Base-by-base conservation (phyloP, 2,888 invertebrate species). In the Apantesis nais region DNA sequence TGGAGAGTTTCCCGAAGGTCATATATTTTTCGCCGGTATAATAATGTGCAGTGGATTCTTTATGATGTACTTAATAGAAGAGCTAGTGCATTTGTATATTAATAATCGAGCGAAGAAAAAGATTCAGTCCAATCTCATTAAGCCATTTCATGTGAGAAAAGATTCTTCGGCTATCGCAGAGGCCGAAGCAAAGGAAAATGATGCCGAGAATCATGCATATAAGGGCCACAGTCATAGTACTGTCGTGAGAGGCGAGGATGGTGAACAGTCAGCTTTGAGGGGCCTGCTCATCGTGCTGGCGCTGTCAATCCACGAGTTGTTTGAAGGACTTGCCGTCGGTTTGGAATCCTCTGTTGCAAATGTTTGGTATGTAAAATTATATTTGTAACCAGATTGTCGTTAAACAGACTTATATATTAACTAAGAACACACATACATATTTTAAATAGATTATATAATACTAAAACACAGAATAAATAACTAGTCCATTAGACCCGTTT, bases 321-420 rank as follows among this genome's bases (percentile, higher is more conserved):
- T 98, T 85, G 98, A 98, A 93, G 98, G 98, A 0, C 93, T 98
- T 61, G 97, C 98, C 16, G 97, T 98, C 4, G 98, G 98, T 0
- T 88, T 98, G 75, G 97, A 98, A 86, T 91, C 96, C 12, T 96
- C 96, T 0, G 93, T 92, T n/a, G 89, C 83, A 52, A 94, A 91
- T 75, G 93, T 95, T 37, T 95, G 95, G 95, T 94, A 82, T 79
- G 93, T 88, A 55, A 52, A 16, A 37, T 25, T 55, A 16, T 22
- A 31, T 16, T 22, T 41, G 22, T 64, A 25, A 25, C 48, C 48
- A 48, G 48, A 48, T 22, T 22, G 8, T 48, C 8, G 19, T 19
- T 48, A 22, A 48, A 48, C 19, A 48, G 48, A 48, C 48, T 48
- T 48, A 8, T 48, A 48, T 1, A 22, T 22, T 16, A 34, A 48